Conservation (phyloP, 2,888 invertebrate species). For the Heteropelma amictum region DNA sequence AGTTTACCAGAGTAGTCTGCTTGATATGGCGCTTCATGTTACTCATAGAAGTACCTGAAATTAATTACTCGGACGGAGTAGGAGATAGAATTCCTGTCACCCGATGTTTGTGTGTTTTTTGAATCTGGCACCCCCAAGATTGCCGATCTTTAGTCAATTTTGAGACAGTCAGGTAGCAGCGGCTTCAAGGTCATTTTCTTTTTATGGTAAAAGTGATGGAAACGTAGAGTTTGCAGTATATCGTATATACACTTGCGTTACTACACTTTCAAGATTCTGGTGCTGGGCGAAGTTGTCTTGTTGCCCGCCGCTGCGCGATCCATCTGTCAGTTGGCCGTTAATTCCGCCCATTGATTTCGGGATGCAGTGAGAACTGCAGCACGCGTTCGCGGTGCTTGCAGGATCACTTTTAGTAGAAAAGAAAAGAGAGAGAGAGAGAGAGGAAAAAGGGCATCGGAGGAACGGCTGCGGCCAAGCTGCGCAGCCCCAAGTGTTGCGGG, state of each 20-base stretch:
- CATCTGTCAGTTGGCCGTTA: slow-evolving; percentile 61
- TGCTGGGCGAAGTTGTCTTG: slow-evolving; percentile 30
- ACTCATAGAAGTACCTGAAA: not conserved
- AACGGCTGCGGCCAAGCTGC: slow-evolving; percentile 38
- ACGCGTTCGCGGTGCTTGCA: slow-evolving; percentile 4
- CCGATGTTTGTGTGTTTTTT: no score
- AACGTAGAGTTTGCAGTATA: no score
- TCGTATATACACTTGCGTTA: no score
- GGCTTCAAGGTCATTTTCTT: no score
- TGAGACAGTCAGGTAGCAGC: no score
- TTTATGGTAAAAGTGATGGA: no score
- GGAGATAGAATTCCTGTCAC: slow-evolving; percentile 28
- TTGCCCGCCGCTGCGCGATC: slow-evolving; percentile 47
- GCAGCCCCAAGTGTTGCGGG: slow-evolving; percentile 19
- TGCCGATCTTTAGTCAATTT: no score
- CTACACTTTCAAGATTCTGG: no score
- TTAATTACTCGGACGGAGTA: not conserved
- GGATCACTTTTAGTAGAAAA: slow-evolving; percentile 10
- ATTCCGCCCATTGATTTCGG: slow-evolving; percentile 62
- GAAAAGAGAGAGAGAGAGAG: not conserved
- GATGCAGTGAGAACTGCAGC: slow-evolving; percentile 43
- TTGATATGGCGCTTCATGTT: not conserved
- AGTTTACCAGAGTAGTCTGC: not conserved
- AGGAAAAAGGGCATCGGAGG: not conserved
- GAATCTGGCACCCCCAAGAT: no score